Percentiles rank a stretch among this genome's conserved stretches.
phyloP scores from a whole-genome alignment of 2,888 invertebrate species.

The Drosophila pseudotalamancana region DNA sequence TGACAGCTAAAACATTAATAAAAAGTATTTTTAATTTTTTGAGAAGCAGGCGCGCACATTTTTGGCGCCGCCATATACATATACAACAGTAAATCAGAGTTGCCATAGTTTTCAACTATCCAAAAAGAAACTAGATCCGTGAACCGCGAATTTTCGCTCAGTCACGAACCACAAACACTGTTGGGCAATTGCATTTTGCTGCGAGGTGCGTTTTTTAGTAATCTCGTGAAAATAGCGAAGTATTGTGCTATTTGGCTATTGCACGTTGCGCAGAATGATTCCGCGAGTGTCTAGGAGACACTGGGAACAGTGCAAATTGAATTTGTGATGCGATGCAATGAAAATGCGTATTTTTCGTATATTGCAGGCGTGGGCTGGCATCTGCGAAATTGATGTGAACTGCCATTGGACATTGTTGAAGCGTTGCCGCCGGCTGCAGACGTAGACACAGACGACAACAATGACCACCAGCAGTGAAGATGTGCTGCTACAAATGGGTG shows the following conservation, averaged over 20 bases:
- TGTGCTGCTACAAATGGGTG: conserved; percentile 95
- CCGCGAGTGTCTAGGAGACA: not conserved
- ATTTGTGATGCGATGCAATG: conserved; percentile 7
- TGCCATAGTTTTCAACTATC: conserved; percentile 19
- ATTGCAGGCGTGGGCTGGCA: conserved; percentile 38
- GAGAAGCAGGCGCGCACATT: not conserved
- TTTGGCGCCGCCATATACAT: conserved; percentile 12
- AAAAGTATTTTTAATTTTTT: not conserved
- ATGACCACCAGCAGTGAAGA: conserved; percentile 97
- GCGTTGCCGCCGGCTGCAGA: conserved; percentile 30
- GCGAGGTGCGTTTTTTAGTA: conserved; percentile 55
- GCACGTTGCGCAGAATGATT: conserved; percentile 16
- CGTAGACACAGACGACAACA: conserved; percentile 22
- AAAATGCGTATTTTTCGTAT: conserved; percentile 16
- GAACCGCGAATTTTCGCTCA: conserved; percentile 2
- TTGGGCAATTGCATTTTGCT: conserved; percentile 33
- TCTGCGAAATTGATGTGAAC: conserved; percentile 36
- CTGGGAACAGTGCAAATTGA: conserved; percentile 6
- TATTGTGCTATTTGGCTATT: conserved; percentile 23
- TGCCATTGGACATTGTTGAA: conserved; percentile 22
- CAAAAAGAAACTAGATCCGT: conserved; percentile 1
- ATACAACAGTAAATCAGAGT: conserved; percentile 1
- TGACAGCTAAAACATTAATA: not conserved
- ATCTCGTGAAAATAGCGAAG: conserved; percentile 42
- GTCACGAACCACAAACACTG: conserved; percentile 31